phyloP scores from a whole-genome alignment of 2,888 invertebrate genomes.

The Eupithecia pulchellata region DNA sequence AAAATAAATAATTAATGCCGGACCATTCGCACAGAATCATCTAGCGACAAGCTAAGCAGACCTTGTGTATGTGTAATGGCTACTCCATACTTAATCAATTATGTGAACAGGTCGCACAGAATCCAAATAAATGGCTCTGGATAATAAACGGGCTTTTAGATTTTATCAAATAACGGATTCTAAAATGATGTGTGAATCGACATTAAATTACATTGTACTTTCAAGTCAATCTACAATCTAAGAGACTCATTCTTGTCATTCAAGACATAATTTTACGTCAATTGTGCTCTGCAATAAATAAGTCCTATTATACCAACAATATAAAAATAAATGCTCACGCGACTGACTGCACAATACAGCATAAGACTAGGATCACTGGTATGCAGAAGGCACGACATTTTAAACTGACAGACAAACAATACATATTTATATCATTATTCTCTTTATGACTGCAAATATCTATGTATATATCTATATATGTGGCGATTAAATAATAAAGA shows the following conservation, averaged over 20 bases:
- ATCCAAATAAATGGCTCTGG: neutral
- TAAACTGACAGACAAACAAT: neutral
- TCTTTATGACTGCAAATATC: neutral
- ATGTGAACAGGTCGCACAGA: neutral
- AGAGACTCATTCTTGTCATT: constrained; percentile 61
- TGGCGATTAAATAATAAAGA: neutral
- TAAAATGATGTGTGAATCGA: neutral
- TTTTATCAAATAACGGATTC: neutral
- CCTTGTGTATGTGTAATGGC: neutral
- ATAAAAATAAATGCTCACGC: constrained; percentile 84
- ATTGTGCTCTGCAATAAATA: constrained; percentile 65
- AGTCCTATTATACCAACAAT: constrained; percentile 72
- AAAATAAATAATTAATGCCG: neutral
- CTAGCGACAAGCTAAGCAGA: too few species aligned
- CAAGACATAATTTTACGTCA: constrained; percentile 58
- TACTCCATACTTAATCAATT: neutral
- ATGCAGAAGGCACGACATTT: constrained; percentile 76
- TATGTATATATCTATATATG: too few species aligned
- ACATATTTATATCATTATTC: neutral
- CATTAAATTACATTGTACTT: constrained; percentile 50
- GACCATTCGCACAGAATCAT: neutral
- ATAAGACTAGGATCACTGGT: constrained; percentile 83
- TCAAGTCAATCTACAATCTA: constrained; percentile 51
- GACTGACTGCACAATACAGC: constrained; percentile 72
- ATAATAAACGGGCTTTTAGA: too few species aligned